Conservation (phyloP, 2,113 vertebrate species). For the Gnathonemus echidnorhynchus region DNA sequence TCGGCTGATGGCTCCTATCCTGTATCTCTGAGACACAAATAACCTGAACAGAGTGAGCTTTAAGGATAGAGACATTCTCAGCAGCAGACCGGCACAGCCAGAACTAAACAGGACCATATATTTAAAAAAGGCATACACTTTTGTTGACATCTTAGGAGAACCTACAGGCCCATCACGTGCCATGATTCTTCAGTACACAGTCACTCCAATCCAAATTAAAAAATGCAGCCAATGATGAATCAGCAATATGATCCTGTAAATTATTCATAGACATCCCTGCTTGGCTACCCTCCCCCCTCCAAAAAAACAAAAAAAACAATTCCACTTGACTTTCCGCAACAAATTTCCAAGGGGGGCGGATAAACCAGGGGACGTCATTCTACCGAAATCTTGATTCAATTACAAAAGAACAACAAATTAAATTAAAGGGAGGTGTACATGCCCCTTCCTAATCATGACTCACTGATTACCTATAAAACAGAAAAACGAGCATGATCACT, state of each 20-base stretch:
- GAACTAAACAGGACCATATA: not conserved
- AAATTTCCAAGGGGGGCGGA: not conserved
- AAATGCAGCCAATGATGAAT: not conserved
- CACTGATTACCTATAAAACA: not conserved
- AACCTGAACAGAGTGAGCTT: not conserved
- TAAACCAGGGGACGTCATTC: not conserved
- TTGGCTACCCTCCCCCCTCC: too few species aligned
- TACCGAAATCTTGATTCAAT: not conserved
- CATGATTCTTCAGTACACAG: not conserved
- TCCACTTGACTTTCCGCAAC: not conserved
- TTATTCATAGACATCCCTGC: not conserved
- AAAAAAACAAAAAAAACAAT: not conserved
- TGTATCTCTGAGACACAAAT: not conserved
- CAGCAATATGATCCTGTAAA: not conserved
- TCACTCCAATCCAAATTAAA: not conserved
- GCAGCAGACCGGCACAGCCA: not conserved
- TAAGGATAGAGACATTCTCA: not conserved
- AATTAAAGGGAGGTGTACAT: not conserved
- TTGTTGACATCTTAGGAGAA: not conserved
- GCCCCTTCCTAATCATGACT: not conserved
- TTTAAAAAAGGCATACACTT: not conserved
- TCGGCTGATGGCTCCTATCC: not conserved
- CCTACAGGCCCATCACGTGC: not conserved
- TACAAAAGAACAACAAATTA: not conserved
- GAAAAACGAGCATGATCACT: slow-evolving; percentile 5